phyloP scores from a whole-genome alignment of 2,113 vertebrate species.

The Pygoscelis adeliae region DNA sequence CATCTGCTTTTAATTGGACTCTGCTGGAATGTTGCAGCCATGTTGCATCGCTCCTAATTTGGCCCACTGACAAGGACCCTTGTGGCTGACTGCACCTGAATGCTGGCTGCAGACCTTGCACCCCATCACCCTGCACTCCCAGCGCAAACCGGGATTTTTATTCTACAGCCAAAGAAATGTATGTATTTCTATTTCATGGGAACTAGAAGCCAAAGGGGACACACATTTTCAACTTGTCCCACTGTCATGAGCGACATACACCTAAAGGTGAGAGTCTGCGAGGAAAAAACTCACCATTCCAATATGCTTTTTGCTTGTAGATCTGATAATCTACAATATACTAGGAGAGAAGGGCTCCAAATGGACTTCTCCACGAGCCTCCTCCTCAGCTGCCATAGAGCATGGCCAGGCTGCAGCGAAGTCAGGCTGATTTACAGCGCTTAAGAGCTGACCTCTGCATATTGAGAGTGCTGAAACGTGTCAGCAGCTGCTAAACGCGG shows the following conservation, averaged over 20 bases:
- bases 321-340: background rate
- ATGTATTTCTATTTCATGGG: background rate
- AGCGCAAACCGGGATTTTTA: background rate
- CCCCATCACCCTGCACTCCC: background rate
- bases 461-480: background rate
- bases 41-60: background rate
- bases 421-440: background rate
- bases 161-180: background rate
- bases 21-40: background rate
- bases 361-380: background rate
- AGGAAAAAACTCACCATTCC: background rate
- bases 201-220: background rate
- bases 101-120: background rate
- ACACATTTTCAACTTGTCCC: background rate
- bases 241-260: fast-evolving
- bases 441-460: background rate
- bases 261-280: background rate
- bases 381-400: background rate
- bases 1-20: background rate
- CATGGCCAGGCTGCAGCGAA: fast-evolving
- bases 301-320: background rate
- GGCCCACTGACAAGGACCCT: background rate
- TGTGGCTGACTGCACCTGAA: background rate
- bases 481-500: background rate
- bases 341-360: background rate